These are phyloP conservation scores for Macrochelys suwanniensis DNA, from an alignment of 2,797 vertebrate species.

Conservation along the genomic window DNA sequence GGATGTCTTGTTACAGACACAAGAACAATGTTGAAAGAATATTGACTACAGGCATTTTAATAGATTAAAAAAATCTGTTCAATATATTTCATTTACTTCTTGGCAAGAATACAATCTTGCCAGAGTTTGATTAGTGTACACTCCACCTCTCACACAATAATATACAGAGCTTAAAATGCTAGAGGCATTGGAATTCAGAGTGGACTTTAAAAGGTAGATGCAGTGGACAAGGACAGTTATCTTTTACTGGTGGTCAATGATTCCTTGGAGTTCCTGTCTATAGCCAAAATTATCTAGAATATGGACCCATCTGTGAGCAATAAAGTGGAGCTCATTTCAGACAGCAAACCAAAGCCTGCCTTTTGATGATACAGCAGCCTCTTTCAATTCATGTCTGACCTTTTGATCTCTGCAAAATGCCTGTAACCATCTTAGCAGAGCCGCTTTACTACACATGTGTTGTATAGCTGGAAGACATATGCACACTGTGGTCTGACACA, in stretches of 20 bases:
- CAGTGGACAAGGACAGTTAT: neutral
- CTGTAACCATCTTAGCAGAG: neutral
- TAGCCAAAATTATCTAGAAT: neutral
- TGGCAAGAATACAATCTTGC: constrained; percentile 20
- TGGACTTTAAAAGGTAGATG: neutral
- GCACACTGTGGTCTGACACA: neutral
- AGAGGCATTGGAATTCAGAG: neutral
- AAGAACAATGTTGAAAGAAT: constrained; percentile 45
- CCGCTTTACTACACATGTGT: neutral
- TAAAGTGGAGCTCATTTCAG: neutral
- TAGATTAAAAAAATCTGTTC: constrained; percentile 29
- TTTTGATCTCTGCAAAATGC: neutral
- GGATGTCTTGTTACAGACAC: constrained; percentile 40
- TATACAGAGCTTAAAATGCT: neutral
- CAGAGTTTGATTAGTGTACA: constrained; percentile 1
- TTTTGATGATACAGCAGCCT: neutral
- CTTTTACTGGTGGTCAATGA: neutral
- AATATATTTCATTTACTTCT: constrained; percentile 52
- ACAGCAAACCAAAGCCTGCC: too few relatives aligned
- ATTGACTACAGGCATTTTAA: constrained; percentile 43
- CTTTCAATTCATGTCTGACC: neutral
- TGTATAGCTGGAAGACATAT: neutral
- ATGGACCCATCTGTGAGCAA: neutral
- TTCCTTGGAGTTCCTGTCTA: neutral
- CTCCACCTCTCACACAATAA: neutral